Evolutionary conservation across 2,113 vertebrate species (phyloP).

Genomic region (Thamnaconus septentrionalis): DNA sequence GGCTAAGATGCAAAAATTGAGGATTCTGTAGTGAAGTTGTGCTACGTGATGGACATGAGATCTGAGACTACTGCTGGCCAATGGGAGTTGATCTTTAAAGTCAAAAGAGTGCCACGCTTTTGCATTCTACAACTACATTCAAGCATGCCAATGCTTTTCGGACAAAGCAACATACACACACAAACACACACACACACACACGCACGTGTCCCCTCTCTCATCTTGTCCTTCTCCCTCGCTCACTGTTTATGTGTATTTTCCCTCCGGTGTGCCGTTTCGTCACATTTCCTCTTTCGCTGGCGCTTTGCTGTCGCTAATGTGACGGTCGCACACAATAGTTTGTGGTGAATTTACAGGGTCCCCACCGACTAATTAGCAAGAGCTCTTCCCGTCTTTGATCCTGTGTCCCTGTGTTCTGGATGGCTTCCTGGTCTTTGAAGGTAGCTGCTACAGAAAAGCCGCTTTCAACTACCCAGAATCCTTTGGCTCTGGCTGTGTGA

Average conservation of each 20-base stretch:
- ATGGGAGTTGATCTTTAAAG: slow-evolving; percentile 23
- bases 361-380: slow-evolving; percentile 69
- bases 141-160: slow-evolving; percentile 31
- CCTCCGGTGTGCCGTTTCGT: slow-evolving; percentile 23
- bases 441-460: slow-evolving; percentile 56
- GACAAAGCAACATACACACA: slow-evolving; percentile 26
- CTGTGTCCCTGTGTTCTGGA: slow-evolving; percentile 51
- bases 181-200: slow-evolving; percentile 32
- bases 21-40: neutral
- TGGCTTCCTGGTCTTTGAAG: slow-evolving; percentile 68
- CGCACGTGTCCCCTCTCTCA: slow-evolving; percentile 35
- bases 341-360: slow-evolving; percentile 61
- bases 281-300: slow-evolving; percentile 40
- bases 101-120: slow-evolving; percentile 31
- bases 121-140: neutral
- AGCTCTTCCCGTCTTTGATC: slow-evolving; percentile 66
- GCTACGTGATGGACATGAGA: neutral
- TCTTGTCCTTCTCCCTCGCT: slow-evolving; percentile 13
- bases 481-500: slow-evolving; percentile 53
- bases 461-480: slow-evolving; percentile 65
- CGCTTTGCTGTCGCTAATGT: slow-evolving; percentile 45
- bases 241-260: neutral
- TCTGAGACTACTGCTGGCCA: slow-evolving; percentile 17
- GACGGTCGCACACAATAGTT: slow-evolving; percentile 58
- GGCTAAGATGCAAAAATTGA: too few relatives aligned